phyloP scores from a whole-genome alignment of 2,888 invertebrate species.

The Parasteatoda lunata region DNA sequence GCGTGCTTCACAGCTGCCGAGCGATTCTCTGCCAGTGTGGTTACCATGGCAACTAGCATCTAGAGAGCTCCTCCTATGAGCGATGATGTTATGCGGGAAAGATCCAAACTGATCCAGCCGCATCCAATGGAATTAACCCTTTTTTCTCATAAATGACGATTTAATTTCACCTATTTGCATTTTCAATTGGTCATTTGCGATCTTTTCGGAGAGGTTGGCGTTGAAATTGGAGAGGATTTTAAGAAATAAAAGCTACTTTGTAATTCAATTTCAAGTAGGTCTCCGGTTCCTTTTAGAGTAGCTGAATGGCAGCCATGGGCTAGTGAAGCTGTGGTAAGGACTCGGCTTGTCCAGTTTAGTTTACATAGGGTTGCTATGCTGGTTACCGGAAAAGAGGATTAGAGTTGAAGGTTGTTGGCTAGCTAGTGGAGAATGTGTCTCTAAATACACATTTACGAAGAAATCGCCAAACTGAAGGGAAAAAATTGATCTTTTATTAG shows the following conservation, averaged over 20 bases:
- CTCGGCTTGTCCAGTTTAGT: conserved; percentile 65
- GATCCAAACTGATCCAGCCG: neutral
- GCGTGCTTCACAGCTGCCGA: conserved; percentile 64
- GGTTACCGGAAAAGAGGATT: neutral
- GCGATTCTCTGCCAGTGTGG: conserved; percentile 33
- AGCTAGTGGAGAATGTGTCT: neutral
- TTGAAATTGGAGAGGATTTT: neutral
- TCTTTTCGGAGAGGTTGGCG: neutral
- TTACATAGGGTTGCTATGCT: conserved; percentile 60
- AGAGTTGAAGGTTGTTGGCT: conserved; percentile 2
- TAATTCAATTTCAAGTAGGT: neutral
- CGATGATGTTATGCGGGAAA: conserved; percentile 15
- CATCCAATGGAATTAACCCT: conserved; percentile 16
- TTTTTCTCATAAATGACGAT: conserved; percentile 8
- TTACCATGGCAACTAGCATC: conserved; percentile 59
- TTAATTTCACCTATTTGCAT: conserved; percentile 26
- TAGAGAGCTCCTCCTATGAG: conserved; percentile 58
- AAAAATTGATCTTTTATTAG: too few species aligned
- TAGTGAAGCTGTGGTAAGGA: conserved; percentile 41
- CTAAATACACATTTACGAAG: neutral
- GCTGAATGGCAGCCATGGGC: conserved; percentile 36
- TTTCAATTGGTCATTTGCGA: conserved; percentile 1
- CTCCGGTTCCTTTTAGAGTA: conserved; percentile 38
- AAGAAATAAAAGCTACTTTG: neutral
- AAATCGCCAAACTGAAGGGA: too few species aligned